Conservation (phyloP, 2,888 invertebrate species). For the Tortricodes alternella region DNA sequence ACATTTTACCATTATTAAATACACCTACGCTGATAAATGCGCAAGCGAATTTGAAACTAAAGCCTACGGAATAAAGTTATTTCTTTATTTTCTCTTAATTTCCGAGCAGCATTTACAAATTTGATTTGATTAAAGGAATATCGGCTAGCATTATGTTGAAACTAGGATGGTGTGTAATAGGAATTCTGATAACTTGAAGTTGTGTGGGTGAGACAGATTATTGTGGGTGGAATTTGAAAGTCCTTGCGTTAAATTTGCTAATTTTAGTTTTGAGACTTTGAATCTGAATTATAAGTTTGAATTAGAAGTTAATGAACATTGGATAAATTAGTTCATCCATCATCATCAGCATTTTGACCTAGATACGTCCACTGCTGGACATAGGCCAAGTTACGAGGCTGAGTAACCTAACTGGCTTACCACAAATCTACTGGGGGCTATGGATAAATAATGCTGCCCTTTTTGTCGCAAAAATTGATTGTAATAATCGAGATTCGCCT, state of each 20-base stretch:
- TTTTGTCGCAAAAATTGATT: too few species aligned
- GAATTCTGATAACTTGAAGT: constrained; percentile 14
- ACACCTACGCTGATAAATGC: neutral
- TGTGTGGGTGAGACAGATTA: neutral
- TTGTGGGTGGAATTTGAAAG: constrained; percentile 5
- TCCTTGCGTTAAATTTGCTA: neutral
- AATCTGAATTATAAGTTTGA: neutral
- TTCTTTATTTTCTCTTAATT: neutral
- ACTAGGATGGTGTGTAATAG: constrained; percentile 14
- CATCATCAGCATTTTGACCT: too few species aligned
- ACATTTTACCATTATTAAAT: neutral
- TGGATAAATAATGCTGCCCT: too few species aligned
- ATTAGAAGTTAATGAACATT: too few species aligned
- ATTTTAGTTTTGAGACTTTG: neutral
- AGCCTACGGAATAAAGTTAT: neutral
- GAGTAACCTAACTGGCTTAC: too few species aligned
- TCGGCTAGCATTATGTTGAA: constrained; percentile 7
- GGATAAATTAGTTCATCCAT: too few species aligned
- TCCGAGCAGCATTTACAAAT: neutral
- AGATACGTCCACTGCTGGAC: too few species aligned
- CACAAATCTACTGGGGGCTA: too few species aligned
- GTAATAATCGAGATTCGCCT: too few species aligned
- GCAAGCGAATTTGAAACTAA: constrained; percentile 1
- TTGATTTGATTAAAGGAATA: constrained; percentile 1
- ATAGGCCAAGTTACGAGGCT: too few species aligned